These are phyloP conservation scores for Phodopus roborovskii DNA, from an alignment of 2,113 vertebrate genomes.

Conservation along the genomic window DNA sequence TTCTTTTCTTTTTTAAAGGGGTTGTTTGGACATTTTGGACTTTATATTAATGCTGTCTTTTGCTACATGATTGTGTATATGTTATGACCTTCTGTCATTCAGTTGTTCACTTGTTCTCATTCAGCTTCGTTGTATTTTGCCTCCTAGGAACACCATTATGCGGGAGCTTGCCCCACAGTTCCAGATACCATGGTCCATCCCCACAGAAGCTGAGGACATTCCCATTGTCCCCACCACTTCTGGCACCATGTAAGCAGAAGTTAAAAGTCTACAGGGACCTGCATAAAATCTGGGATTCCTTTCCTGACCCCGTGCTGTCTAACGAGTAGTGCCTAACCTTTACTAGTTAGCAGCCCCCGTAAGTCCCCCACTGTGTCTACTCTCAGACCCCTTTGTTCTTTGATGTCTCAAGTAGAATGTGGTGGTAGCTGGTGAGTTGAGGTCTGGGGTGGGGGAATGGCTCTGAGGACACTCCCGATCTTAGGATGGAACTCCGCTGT, in stretches of 20 bases:
- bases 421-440: neutral
- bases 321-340: neutral
- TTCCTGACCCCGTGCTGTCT: neutral
- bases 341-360: neutral
- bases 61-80: neutral
- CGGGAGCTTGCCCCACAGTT: constrained; percentile 98
- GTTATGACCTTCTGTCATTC: neutral
- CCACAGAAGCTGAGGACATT: constrained; percentile 98
- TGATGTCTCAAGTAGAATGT: neutral
- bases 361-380: neutral
- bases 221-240: constrained; percentile 99
- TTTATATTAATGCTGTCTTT: constrained; percentile 14
- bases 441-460: neutral
- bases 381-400: neutral
- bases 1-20: neutral
- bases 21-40: neutral
- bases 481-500: constrained; percentile 98
- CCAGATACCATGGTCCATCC: constrained; percentile 99
- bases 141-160: constrained; percentile 97
- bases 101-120: neutral
- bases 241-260: constrained; percentile 96
- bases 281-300: neutral
- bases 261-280: constrained; percentile 15
- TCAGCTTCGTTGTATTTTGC: neutral
- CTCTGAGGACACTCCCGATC: neutral